A percentile compares a stretch with the other conserved stretches of the same genome.
Conservation (phyloP, 1,140 invertebrate genomes). For the Parasteatoda tepidariorum region DNA sequence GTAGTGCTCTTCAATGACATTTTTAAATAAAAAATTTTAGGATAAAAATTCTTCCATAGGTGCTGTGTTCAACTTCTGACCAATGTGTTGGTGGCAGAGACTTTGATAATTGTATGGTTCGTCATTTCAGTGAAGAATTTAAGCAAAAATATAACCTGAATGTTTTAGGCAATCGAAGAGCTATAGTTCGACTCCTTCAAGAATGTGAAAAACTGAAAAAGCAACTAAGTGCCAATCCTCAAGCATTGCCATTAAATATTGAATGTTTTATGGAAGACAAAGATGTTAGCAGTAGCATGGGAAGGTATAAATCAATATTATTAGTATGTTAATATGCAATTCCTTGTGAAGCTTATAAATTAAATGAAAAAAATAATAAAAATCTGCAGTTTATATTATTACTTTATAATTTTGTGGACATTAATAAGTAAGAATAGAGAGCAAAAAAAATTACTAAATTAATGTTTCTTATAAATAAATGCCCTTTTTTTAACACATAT, state of each 20-base stretch:
- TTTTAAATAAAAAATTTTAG: no score
- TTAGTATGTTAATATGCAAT: background rate
- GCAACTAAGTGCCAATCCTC: conserved; percentile 95
- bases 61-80: conserved; percentile 87
- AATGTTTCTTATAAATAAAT: no score
- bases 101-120: conserved; percentile 86
- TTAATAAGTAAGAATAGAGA: no score
- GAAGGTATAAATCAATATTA: conserved; percentile 7
- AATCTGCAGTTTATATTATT: no score
- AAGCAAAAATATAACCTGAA: conserved; percentile 82
- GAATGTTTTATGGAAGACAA: conserved; percentile 99
- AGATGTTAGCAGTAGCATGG: conserved; percentile 78
- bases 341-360: background rate
- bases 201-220: conserved; percentile 99
- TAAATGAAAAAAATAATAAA: background rate
- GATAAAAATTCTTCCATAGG: no score
- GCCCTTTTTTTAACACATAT: no score
- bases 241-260: conserved; percentile 92
- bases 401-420: no score
- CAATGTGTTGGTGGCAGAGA: conserved; percentile 89
- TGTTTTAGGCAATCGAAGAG: conserved; percentile 86
- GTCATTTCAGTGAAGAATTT: conserved; percentile 78
- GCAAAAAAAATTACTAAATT: no score
- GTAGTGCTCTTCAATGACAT: no score
- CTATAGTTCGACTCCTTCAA: conserved; percentile 85